phyloP scores from a whole-genome alignment of 2,113 vertebrate species.

The Crotalus horridus region DNA sequence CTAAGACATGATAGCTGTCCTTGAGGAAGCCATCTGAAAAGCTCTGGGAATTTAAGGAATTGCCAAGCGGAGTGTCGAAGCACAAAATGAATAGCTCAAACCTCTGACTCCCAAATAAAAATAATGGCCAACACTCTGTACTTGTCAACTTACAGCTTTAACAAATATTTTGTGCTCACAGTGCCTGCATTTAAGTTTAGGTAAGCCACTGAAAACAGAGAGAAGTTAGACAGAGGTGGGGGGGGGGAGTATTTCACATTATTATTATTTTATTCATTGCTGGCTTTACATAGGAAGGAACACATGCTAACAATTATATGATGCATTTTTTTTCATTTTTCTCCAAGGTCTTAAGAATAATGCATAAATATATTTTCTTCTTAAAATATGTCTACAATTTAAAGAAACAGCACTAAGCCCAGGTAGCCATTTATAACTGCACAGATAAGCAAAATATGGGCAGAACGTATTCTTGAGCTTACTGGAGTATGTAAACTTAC shows the following conservation, averaged over 20 bases:
- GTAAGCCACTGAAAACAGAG: slow-evolving; percentile 49
- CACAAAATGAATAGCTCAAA: slow-evolving; percentile 71
- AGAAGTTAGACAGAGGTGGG: slow-evolving; percentile 41
- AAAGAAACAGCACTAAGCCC: not conserved
- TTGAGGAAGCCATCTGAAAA: slow-evolving; percentile 72
- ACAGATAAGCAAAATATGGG: not conserved
- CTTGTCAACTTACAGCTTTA: slow-evolving; percentile 74
- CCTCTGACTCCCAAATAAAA: slow-evolving; percentile 66
- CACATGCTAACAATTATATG: slow-evolving; percentile 31
- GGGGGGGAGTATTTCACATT: slow-evolving; percentile 32
- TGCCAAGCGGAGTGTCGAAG: slow-evolving; percentile 63
- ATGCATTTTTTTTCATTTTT: slow-evolving; percentile 37
- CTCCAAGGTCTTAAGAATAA: slow-evolving; percentile 21
- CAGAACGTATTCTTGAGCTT: not conserved
- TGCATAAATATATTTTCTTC: not conserved
- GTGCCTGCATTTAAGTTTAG: slow-evolving; percentile 58
- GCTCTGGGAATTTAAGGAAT: slow-evolving; percentile 77
- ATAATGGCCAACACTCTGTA: slow-evolving; percentile 67
- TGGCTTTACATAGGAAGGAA: not conserved
- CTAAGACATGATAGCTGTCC: slow-evolving; percentile 71
- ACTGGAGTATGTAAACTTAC: not conserved
- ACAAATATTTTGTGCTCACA: slow-evolving; percentile 43
- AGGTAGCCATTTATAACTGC: not conserved
- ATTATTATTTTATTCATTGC: slow-evolving; percentile 46
- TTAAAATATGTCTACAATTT: not conserved